These are phyloP conservation scores for Triops cancriformis DNA, from an alignment of 1,140 invertebrate species.

Conservation along the genomic window DNA sequence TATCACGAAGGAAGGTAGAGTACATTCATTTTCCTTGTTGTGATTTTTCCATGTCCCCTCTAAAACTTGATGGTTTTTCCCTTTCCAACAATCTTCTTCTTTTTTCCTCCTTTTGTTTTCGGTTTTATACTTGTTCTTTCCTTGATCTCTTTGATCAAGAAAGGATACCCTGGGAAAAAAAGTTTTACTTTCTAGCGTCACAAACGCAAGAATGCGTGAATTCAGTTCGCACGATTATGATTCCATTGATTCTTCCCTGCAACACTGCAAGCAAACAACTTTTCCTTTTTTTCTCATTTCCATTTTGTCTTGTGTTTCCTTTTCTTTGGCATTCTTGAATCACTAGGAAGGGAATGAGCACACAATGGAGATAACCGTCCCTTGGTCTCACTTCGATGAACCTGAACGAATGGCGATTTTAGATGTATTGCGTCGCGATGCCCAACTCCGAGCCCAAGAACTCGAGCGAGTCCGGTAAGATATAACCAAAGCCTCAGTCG, in stretches of 20 bases:
- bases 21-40: too few species aligned
- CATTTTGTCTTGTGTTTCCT: neutral
- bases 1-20: too few species aligned
- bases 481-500: neutral
- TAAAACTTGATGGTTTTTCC: too few species aligned
- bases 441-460: conserved; percentile 20
- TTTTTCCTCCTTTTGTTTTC: too few species aligned
- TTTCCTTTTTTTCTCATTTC: neutral
- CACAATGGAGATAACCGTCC: neutral
- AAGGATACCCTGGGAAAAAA: neutral
- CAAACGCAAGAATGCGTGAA: conserved; percentile 20
- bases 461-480: conserved; percentile 25
- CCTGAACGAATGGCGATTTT: conserved; percentile 24
- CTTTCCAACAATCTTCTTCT: too few species aligned
- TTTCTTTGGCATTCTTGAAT: neutral
- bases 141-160: too few species aligned
- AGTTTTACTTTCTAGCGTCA: neutral
- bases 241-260: neutral
- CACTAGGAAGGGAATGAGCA: neutral
- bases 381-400: conserved; percentile 20
- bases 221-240: neutral
- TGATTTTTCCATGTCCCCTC: too few species aligned
- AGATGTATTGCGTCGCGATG: conserved; percentile 25
- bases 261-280: neutral
- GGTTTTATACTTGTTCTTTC: too few species aligned